Evolutionary conservation across 2,888 invertebrate genomes (phyloP), one percentile per base, ranked within the genome.

Genomic region (Bellardia bayeri): DNA sequence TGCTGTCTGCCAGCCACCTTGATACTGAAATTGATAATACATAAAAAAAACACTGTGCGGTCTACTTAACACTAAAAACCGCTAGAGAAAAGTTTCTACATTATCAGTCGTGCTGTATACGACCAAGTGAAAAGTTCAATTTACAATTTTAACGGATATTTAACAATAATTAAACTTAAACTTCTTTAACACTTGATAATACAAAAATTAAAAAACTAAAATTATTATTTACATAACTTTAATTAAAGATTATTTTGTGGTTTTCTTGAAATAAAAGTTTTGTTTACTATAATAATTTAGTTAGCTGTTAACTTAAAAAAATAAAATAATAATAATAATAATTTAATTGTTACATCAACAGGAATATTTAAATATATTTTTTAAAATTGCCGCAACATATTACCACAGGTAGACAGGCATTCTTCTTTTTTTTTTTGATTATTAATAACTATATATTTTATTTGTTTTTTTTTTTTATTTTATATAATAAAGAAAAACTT

Each of bases 61-160:
- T 89, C 86, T 82, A 87, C 88, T 89, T 85, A 89, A 85, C 88
- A 79, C 90, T 90, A 90, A 92, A 92, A 92, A 92, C 90, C 90
- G 90, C 87, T 90, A 91, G 89, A 91, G 91, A 92, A 92, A 92
- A 90, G 86, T 90, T 89, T 89, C 88, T 87, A 79, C 90, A 90
- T 86, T 89, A 91, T 90, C 92, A 92, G 92, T 92, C 92, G 90
- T 91, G 87, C 80, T 88, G 64, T 68, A 74, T 68, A 56, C 84
- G 89, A 85, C 89, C 74, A 87, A 88, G 89, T 88, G 88, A 89
- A 89, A 88, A 91, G 92, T 91, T 89, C 90, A 91, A 89, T 90
- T 90, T 89, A 80, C 87, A 87, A 90, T 88, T 87, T 88, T 89
- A 89, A 89, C 91, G 91, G 89, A 86, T 89, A 54, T 71, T 49